These are phyloP conservation scores for Pollenia angustigena DNA, from an alignment of 2,888 invertebrate genomes.

Conservation along the genomic window DNA sequence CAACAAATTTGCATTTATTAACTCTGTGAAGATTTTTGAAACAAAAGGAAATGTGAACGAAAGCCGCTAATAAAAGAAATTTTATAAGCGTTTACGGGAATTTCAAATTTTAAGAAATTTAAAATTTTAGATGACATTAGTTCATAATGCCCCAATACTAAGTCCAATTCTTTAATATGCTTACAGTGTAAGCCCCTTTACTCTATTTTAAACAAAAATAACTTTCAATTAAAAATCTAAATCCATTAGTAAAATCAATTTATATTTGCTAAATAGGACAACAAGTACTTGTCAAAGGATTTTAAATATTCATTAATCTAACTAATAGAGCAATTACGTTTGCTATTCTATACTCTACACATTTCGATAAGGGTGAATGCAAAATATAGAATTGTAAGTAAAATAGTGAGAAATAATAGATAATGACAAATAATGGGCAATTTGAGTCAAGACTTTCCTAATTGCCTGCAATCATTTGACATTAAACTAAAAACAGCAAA, in stretches of 20 bases:
- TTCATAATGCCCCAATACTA: too few species aligned
- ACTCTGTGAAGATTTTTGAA: too few species aligned
- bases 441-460: constrained; percentile 58
- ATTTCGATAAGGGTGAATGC: not conserved
- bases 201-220: too few species aligned
- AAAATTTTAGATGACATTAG: too few species aligned
- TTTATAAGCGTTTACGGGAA: too few species aligned
- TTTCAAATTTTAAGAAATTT: too few species aligned
- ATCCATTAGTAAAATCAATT: constrained; percentile 13
- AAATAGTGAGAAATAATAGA: constrained; percentile 7
- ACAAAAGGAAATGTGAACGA: too few species aligned
- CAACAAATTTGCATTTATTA: too few species aligned
- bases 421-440: constrained; percentile 55
- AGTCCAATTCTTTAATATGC: too few species aligned
- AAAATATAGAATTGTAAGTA: not conserved
- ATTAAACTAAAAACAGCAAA: constrained; percentile 12
- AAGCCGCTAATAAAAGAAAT: too few species aligned
- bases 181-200: too few species aligned
- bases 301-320: constrained; percentile 36
- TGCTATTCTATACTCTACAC: constrained; percentile 10
- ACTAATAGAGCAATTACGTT: constrained; percentile 49
- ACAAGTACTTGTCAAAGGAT: not conserved
- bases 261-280: constrained; percentile 25
- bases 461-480: constrained; percentile 43
- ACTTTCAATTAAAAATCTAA: too few species aligned